Evolutionary conservation across 2,113 vertebrate genomes (phyloP).

Genomic region (Salvelinus namaycush): DNA sequence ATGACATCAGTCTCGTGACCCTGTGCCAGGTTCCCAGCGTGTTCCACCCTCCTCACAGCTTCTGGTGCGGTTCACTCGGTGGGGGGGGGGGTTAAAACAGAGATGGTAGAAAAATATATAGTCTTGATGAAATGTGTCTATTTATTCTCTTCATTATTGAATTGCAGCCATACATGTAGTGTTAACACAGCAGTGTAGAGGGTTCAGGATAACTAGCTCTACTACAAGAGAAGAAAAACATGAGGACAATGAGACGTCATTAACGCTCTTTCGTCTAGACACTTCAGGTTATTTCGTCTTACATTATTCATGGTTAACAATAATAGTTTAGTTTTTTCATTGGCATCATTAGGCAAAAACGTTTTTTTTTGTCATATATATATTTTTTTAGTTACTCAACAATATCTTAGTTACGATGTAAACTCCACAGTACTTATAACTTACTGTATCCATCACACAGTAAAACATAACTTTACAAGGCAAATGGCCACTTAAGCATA

Average conservation of each 20-base stretch:
- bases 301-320: slow-evolving; percentile 60
- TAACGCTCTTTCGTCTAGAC: slow-evolving; percentile 56
- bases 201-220: slow-evolving; percentile 59
- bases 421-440: slow-evolving; percentile 76
- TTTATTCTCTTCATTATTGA: slow-evolving; percentile 69
- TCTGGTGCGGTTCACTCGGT: slow-evolving; percentile 45
- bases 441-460: slow-evolving; percentile 70
- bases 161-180: slow-evolving; percentile 71
- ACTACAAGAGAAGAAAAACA: slow-evolving; percentile 46
- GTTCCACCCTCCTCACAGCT: slow-evolving; percentile 40
- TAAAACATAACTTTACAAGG: slow-evolving; percentile 79
- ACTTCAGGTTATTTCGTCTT: slow-evolving; percentile 67
- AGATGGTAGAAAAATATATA: slow-evolving; percentile 85
- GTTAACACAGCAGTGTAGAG: slow-evolving; percentile 64
- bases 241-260: slow-evolving; percentile 30
- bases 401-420: slow-evolving; percentile 73
- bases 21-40: neutral
- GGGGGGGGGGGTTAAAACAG: slow-evolving; percentile 57
- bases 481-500: slow-evolving; percentile 77
- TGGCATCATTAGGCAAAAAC: slow-evolving; percentile 76
- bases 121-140: slow-evolving; percentile 76
- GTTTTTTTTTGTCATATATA: slow-evolving; percentile 12
- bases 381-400: slow-evolving; percentile 65
- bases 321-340: slow-evolving; percentile 66
- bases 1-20: neutral